Conservation (phyloP, 2,113 vertebrate genomes). For the Hyaena hyaena region DNA sequence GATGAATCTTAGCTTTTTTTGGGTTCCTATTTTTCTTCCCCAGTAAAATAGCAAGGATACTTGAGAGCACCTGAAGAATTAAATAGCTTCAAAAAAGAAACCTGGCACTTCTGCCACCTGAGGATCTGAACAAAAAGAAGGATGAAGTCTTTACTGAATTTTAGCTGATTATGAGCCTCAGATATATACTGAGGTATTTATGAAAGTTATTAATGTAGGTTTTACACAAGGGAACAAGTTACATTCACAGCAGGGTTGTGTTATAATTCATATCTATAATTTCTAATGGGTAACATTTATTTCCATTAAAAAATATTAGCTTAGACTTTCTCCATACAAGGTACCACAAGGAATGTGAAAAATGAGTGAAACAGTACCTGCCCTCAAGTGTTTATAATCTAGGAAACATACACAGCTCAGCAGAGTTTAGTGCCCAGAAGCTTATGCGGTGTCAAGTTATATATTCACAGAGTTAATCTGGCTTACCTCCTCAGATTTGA, state of each 20-base stretch:
- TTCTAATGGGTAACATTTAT: constrained; percentile 25
- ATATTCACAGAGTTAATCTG: neutral
- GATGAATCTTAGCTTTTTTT: neutral
- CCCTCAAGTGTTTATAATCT: neutral
- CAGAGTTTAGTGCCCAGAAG: neutral
- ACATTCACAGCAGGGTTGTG: neutral
- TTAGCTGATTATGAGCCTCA: neutral
- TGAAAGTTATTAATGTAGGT: neutral
- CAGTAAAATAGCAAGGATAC: constrained; percentile 23
- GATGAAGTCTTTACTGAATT: neutral
- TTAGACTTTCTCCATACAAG: neutral
- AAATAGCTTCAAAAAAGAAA: neutral
- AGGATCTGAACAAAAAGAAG: neutral
- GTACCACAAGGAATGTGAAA: neutral
- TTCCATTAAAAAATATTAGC: constrained; percentile 28
- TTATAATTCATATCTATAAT: constrained; percentile 31
- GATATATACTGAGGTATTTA: neutral
- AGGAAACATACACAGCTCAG: neutral
- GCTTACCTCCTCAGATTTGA: constrained; percentile 98
- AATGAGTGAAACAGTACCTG: neutral
- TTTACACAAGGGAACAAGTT: neutral
- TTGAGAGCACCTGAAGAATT: neutral
- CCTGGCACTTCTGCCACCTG: neutral
- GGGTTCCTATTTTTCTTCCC: neutral
- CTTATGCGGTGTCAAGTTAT: neutral